phyloP scores from a whole-genome alignment of 2,888 invertebrate species.

The Auanema freiburgensis region DNA sequence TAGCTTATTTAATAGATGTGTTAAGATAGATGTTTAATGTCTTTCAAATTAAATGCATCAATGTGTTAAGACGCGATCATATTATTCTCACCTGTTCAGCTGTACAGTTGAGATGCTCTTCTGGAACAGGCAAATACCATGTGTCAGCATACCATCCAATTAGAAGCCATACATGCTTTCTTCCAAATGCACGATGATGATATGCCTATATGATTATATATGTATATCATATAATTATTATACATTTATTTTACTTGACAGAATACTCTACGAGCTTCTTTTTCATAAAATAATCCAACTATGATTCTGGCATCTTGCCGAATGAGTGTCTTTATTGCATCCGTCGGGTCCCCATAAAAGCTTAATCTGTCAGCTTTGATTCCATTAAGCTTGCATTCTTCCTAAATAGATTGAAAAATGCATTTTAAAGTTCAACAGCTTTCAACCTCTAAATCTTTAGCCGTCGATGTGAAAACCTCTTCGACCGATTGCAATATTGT shows the following conservation, averaged over 20 bases:
- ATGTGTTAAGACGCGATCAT: background rate
- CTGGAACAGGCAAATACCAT: slow-evolving; percentile 85
- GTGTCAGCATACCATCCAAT: slow-evolving; percentile 99
- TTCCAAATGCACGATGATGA: slow-evolving; percentile 88
- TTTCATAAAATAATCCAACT: slow-evolving; percentile 96
- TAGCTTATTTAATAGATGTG: background rate
- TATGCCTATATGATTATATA: slow-evolving; percentile 69
- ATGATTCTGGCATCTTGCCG: slow-evolving; percentile 96
- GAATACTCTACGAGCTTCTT: slow-evolving; percentile 90
- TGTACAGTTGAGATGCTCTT: slow-evolving; percentile 86
- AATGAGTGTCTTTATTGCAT: slow-evolving; percentile 84
- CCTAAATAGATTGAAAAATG: slow-evolving; percentile 56
- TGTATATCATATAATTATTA: background rate
- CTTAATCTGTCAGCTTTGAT: slow-evolving; percentile 95
- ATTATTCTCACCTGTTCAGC: slow-evolving; percentile 71
- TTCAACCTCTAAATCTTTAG: slow-evolving; percentile 83
- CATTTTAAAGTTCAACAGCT: slow-evolving; percentile 3
- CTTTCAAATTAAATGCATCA: slow-evolving; percentile 1
- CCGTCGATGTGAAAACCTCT: slow-evolving; percentile 80
- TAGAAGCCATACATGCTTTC: slow-evolving; percentile 97
- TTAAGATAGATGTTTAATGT: background rate
- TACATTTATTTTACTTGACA: slow-evolving; percentile 76
- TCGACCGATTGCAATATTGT: slow-evolving; percentile 97
- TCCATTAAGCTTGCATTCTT: slow-evolving; percentile 84
- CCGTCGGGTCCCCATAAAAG: slow-evolving; percentile 92